phyloP scores from a whole-genome alignment of 2,113 vertebrate genomes.

The Actenoides lindsayi region DNA sequence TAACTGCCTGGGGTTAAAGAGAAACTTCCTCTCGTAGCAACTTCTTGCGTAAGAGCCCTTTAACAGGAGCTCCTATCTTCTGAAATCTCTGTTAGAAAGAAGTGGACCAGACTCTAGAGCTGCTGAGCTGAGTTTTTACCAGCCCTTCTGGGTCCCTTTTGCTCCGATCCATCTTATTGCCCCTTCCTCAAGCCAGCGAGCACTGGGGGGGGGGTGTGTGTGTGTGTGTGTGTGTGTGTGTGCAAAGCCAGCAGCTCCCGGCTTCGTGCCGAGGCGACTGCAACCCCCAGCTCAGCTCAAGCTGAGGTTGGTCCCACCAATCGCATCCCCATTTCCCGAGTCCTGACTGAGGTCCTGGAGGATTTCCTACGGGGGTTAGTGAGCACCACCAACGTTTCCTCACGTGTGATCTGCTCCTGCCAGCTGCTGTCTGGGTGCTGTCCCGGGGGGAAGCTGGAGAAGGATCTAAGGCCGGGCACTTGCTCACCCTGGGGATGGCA shows the following conservation, averaged over 20 bases:
- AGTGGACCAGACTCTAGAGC: rapidly evolving
- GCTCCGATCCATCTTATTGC: background rate
- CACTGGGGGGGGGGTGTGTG: rapidly evolving
- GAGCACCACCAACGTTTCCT: background rate
- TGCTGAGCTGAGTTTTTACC: background rate
- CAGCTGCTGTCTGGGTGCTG: background rate
- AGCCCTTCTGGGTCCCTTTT: background rate
- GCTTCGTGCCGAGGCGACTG: rapidly evolving
- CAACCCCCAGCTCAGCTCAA: rapidly evolving
- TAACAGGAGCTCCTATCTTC: background rate
- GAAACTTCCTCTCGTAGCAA: constrained; percentile 33
- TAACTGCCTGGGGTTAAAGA: constrained; percentile 49
- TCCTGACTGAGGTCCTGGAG: background rate
- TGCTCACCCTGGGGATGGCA: background rate
- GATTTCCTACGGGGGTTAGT: background rate
- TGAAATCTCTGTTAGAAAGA: background rate
- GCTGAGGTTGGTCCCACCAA: background rate
- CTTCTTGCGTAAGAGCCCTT: background rate
- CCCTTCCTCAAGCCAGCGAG: rapidly evolving
- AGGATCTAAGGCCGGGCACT: background rate
- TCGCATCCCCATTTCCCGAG: rapidly evolving
- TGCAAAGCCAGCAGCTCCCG: background rate
- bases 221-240: too few species aligned
- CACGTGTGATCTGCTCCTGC: background rate
- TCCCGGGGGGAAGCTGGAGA: background rate